These are phyloP conservation scores for Bombycilla garrulus DNA, from an alignment of 2,113 vertebrate genomes.

Conservation along the genomic window DNA sequence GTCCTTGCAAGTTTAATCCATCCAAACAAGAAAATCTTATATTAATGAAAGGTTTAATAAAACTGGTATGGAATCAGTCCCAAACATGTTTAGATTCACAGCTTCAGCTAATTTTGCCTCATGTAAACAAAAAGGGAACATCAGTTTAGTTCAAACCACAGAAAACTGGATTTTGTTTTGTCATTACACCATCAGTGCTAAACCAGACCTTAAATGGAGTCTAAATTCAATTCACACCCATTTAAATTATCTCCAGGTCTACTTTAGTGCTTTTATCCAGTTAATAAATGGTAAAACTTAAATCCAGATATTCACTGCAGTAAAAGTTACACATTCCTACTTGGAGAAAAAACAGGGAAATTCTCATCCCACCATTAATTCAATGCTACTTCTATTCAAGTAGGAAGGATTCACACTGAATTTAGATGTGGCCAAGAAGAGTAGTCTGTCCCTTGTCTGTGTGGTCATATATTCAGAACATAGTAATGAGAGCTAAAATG, in stretches of 20 bases:
- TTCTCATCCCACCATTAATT: neutral
- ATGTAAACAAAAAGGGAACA: neutral
- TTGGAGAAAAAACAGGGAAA: neutral
- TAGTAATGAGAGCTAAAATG: neutral
- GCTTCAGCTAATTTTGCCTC: slow-evolving; percentile 20
- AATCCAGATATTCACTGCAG: neutral
- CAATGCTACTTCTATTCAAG: neutral
- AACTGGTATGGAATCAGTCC: neutral
- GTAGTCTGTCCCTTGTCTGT: neutral
- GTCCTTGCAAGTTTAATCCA: neutral
- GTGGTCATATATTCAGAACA: neutral
- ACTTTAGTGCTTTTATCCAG: neutral
- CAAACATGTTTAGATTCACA: slow-evolving; percentile 30
- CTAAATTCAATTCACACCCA: neutral
- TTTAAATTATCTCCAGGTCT: neutral
- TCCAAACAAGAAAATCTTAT: neutral
- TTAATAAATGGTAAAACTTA: neutral
- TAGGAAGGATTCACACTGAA: neutral
- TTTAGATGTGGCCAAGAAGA: fast-evolving
- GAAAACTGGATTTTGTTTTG: neutral
- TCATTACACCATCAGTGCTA: neutral
- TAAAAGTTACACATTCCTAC: neutral
- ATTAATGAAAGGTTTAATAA: slow-evolving; percentile 17
- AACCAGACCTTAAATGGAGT: neutral
- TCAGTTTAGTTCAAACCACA: neutral